A percentile compares a stretch with the other conserved stretches of the same genome.
Conservation (phyloP, 2,888 invertebrate species). For the Habroteleia sp. region DNA sequence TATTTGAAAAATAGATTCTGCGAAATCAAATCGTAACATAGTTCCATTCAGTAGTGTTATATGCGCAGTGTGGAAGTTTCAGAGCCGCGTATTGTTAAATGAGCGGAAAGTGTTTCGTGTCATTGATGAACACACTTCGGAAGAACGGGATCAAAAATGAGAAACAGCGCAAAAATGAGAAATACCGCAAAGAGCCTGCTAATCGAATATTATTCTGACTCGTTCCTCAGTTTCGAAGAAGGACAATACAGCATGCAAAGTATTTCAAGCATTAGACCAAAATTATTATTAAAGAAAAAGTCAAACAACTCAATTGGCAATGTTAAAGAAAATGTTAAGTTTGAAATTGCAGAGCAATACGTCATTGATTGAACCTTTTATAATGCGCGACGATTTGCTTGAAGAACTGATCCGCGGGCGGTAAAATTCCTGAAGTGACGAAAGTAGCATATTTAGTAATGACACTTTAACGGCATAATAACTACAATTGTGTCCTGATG, state of each 20-base stretch:
- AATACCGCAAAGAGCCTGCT: neutral
- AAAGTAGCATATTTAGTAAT: no score
- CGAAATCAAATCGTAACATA: neutral
- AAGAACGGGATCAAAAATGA: neutral
- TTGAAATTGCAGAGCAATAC: neutral
- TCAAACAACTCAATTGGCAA: neutral
- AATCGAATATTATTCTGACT: conserved; percentile 4
- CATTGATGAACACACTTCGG: neutral
- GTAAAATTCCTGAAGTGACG: no score
- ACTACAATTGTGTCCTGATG: no score
- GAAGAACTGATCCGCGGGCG: no score
- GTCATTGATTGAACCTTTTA: conserved; percentile 2
- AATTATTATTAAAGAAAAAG: neutral
- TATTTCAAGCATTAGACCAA: neutral
- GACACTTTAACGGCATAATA: no score
- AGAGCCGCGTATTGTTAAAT: neutral
- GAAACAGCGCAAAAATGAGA: neutral
- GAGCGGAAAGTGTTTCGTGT: neutral
- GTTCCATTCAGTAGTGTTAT: neutral
- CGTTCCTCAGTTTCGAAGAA: neutral
- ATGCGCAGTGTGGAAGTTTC: neutral
- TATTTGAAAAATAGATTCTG: neutral
- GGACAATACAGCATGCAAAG: neutral
- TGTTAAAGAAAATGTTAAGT: neutral
- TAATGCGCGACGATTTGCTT: no score